Evolutionary conservation across 1,140 invertebrate species (phyloP).

Genomic region (Acromyrmex charruanus): DNA sequence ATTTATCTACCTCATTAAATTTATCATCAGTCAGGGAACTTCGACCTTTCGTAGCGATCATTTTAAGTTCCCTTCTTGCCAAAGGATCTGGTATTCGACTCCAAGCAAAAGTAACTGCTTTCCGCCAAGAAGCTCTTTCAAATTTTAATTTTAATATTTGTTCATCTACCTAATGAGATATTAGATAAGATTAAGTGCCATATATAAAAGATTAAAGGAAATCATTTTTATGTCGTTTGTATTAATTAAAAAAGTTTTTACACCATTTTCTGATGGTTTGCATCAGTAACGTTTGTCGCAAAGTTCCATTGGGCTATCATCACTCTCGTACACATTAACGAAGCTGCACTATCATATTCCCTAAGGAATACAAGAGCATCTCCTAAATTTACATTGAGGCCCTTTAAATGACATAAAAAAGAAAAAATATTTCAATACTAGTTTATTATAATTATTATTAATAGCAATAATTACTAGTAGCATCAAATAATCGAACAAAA

Average conservation of each 20-base stretch:
- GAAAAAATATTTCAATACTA: slow-evolving; percentile 3
- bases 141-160: slow-evolving; percentile 91
- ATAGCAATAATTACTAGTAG: background rate
- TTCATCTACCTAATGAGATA: slow-evolving; percentile 87
- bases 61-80: slow-evolving; percentile 90
- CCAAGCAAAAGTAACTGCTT: slow-evolving; percentile 90
- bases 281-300: slow-evolving; percentile 92
- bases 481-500: slow-evolving; percentile 1
- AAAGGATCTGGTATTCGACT: slow-evolving; percentile 89
- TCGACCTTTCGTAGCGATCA: slow-evolving; percentile 90
- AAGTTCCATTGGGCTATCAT: slow-evolving; percentile 92
- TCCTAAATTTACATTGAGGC: slow-evolving; percentile 89
- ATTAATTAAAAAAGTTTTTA: slow-evolving; percentile 56
- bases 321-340: slow-evolving; percentile 90
- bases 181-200: background rate
- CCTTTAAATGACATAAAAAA: slow-evolving; percentile 84
- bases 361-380: slow-evolving; percentile 91
- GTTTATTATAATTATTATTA: background rate
- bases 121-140: slow-evolving; percentile 91
- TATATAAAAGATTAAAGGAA: slow-evolving; percentile 11
- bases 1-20: slow-evolving; percentile 89
- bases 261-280: slow-evolving; percentile 90
- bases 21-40: slow-evolving; percentile 92
- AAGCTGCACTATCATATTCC: slow-evolving; percentile 91
- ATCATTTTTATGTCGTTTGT: slow-evolving; percentile 3